Percentiles rank a stretch among this genome's conserved stretches.
phyloP scores from a whole-genome alignment of 2,113 vertebrate species.

The Ovis aries region DNA sequence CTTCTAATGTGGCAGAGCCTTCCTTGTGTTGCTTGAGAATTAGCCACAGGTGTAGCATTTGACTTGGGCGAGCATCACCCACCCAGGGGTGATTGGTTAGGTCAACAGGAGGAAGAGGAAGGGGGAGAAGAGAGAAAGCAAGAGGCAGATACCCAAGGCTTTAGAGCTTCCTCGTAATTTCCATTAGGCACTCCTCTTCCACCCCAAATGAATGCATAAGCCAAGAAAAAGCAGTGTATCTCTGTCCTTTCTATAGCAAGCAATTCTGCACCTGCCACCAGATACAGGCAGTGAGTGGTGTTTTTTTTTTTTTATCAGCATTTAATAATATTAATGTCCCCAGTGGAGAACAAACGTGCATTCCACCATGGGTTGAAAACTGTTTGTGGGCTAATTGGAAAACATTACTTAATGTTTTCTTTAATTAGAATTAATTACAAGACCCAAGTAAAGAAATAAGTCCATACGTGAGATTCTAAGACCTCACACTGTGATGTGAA shows the following conservation, averaged over 20 bases:
- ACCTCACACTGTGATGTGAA: constrained; percentile 43
- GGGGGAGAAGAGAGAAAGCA: not conserved
- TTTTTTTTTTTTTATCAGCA: constrained; percentile 38
- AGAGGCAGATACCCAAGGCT: not conserved
- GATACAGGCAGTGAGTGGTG: constrained; percentile 9
- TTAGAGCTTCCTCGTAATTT: not conserved
- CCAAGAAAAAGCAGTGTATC: not conserved
- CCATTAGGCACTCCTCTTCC: not conserved
- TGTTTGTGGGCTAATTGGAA: constrained; percentile 61
- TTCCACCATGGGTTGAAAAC: constrained; percentile 54
- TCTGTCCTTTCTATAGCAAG: constrained; percentile 9
- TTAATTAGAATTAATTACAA: constrained; percentile 70
- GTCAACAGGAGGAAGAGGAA: constrained; percentile 14
- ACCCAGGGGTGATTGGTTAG: not conserved
- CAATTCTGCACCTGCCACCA: constrained; percentile 20
- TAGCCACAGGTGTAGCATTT: constrained; percentile 66
- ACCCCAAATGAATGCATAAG: constrained; percentile 7
- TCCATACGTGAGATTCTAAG: constrained; percentile 44
- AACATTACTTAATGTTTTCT: constrained; percentile 67
- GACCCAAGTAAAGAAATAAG: constrained; percentile 52
- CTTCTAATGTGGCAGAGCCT: constrained; percentile 45
- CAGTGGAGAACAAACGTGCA: constrained; percentile 29
- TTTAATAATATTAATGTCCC: constrained; percentile 69
- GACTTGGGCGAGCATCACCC: not conserved
- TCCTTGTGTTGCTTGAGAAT: constrained; percentile 61